Conservation (phyloP, 2,113 vertebrate species). For the Gasterosteus nipponicus region DNA sequence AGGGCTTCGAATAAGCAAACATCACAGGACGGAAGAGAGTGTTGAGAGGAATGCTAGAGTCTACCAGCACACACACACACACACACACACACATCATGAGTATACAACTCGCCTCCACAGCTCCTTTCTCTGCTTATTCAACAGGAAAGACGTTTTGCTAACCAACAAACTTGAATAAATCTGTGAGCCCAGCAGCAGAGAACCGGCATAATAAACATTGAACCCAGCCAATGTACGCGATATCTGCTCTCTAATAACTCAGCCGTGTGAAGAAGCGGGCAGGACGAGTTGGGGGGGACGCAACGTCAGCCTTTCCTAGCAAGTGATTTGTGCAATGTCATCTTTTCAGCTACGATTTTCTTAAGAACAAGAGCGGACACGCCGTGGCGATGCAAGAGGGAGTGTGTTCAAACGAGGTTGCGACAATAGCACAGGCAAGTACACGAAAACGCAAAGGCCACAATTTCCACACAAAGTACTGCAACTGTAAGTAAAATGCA, state of each 20-base stretch:
- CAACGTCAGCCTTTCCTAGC: slow-evolving; percentile 26
- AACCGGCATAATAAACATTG: slow-evolving; percentile 1
- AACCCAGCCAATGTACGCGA: background rate
- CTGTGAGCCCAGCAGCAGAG: background rate
- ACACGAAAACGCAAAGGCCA: background rate
- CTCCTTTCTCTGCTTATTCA: slow-evolving; percentile 31
- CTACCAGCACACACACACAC: slow-evolving; percentile 33
- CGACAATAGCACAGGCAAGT: background rate
- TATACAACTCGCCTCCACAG: slow-evolving; percentile 22
- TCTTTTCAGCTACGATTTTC: slow-evolving; percentile 37
- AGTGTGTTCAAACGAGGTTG: slow-evolving; percentile 3
- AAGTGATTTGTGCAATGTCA: slow-evolving; percentile 40
- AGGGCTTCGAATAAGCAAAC: slow-evolving; percentile 46
- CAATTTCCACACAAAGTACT: background rate
- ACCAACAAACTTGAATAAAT: slow-evolving; percentile 13
- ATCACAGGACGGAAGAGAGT: slow-evolving; percentile 54
- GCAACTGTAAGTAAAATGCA: background rate
- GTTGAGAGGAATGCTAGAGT: slow-evolving; percentile 58
- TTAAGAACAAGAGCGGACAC: slow-evolving; percentile 54
- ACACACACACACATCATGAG: slow-evolving; percentile 52
- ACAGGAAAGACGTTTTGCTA: slow-evolving; percentile 12
- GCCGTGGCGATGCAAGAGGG: slow-evolving; percentile 21
- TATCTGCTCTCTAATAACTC: slow-evolving; percentile 7
- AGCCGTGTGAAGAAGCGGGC: background rate
- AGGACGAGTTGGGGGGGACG: background rate